A percentile compares a stretch with the other conserved stretches of the same genome.
Evolutionary conservation across 1,140 invertebrate genomes (phyloP).

Genomic region (Calosoma granatense): DNA sequence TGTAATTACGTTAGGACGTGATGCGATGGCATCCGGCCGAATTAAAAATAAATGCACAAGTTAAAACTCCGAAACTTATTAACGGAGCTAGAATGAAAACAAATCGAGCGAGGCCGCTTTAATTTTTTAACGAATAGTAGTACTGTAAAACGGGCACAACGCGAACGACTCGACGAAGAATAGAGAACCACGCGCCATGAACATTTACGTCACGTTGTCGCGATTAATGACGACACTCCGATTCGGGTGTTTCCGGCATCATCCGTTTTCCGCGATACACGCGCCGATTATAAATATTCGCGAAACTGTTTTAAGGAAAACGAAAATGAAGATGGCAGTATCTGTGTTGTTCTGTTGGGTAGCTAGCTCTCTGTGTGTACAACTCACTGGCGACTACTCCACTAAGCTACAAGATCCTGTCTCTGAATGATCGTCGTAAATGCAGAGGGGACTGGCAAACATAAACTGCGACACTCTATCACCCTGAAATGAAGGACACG

Average conservation of each 20-base stretch:
- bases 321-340: no score
- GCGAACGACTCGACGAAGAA: neutral
- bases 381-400: no score
- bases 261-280: neutral
- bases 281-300: neutral
- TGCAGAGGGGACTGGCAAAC: neutral
- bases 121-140: neutral
- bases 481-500: neutral
- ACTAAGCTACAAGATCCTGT: no score
- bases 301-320: no score
- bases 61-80: constrained; percentile 8
- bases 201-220: constrained; percentile 4
- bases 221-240: neutral
- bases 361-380: no score
- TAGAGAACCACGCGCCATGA: neutral
- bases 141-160: neutral
- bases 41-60: constrained; percentile 7
- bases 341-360: no score
- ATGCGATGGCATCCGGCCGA: neutral
- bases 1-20: constrained; percentile 1
- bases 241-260: neutral
- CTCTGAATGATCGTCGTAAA: no score
- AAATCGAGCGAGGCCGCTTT: neutral
- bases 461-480: neutral
- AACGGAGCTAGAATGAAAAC: neutral